Percentiles rank a stretch among this genome's conserved stretches.
Conservation (phyloP, 2,113 vertebrate genomes). For the Erinaceus europaeus region DNA sequence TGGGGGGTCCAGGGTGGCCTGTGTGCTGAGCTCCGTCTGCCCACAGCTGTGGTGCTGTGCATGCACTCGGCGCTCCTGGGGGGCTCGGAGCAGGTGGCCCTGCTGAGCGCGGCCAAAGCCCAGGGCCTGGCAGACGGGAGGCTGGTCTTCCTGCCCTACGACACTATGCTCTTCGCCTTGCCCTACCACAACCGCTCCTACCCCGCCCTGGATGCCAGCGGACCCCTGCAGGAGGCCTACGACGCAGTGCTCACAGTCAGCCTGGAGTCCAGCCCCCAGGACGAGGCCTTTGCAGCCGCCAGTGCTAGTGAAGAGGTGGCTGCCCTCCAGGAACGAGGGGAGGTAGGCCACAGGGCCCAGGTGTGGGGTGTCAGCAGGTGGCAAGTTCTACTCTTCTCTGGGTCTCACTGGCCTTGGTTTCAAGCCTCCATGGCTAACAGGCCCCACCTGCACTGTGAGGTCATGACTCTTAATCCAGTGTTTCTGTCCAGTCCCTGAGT, state of each 20-base stretch:
- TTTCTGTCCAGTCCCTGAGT: background rate
- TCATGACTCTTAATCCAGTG: background rate
- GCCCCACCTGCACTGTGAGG: background rate
- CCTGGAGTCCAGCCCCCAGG: constrained; percentile 84
- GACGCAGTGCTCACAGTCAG: constrained; percentile 92
- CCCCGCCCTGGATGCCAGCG: constrained; percentile 78
- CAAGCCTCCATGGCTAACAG: background rate
- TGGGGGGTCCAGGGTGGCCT: background rate
- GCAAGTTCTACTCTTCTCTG: fast-evolving
- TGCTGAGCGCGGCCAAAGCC: constrained; percentile 86
- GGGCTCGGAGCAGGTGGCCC: constrained; percentile 83
- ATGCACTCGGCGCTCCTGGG: constrained; percentile 92
- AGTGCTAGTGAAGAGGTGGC: constrained; percentile 73
- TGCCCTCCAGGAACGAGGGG: constrained; percentile 46
- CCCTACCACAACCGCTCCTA: constrained; percentile 88
- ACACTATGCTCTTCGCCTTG: constrained; percentile 90
- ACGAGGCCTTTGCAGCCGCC: constrained; percentile 81
- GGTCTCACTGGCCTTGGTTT: background rate
- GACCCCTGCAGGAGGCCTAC: constrained; percentile 85
- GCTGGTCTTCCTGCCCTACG: constrained; percentile 91
- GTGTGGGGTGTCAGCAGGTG: background rate
- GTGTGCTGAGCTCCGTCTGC: background rate
- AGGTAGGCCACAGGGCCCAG: constrained; percentile 74
- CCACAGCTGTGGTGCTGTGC: constrained; percentile 90
- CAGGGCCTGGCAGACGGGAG: constrained; percentile 89